phyloP scores from a whole-genome alignment of 2,888 invertebrate species.

The Drosophila maculinotata region DNA sequence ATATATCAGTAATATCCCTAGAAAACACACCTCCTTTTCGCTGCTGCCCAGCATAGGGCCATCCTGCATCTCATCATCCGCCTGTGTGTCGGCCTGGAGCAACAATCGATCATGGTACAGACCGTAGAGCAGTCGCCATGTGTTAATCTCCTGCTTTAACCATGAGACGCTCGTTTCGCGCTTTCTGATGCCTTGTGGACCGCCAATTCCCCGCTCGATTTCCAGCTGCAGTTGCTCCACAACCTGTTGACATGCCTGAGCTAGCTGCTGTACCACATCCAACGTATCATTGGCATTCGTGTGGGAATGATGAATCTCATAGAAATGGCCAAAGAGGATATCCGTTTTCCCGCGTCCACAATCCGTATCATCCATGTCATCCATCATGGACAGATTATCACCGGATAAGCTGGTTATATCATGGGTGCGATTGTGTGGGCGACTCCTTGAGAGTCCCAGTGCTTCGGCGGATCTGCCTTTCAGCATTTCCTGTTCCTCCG shows the following conservation, averaged over 20 bases:
- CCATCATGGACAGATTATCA: slow-evolving; percentile 26
- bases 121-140: slow-evolving; percentile 94
- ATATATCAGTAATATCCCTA: no score
- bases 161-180: slow-evolving; percentile 83
- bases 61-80: slow-evolving; percentile 79
- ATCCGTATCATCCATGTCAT: slow-evolving; percentile 44
- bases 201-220: slow-evolving; percentile 49
- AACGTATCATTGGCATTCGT: slow-evolving; percentile 79
- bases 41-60: slow-evolving; percentile 86
- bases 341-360: slow-evolving; percentile 76
- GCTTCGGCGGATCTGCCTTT: slow-evolving; percentile 46
- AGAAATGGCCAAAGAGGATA: slow-evolving; percentile 82
- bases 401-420: slow-evolving; percentile 50
- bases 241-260: slow-evolving; percentile 74
- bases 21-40: slow-evolving; percentile 86
- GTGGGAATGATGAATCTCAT: slow-evolving; percentile 83
- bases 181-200: slow-evolving; percentile 40
- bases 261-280: slow-evolving; percentile 80
- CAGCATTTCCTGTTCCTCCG: slow-evolving; percentile 66
- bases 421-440: slow-evolving; percentile 35
- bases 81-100: slow-evolving; percentile 80
- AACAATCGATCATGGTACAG: slow-evolving; percentile 92
- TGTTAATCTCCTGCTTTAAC: slow-evolving; percentile 93
- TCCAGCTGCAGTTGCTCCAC: slow-evolving; percentile 77
- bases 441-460: slow-evolving; percentile 29